Percentiles rank a stretch among this genome's conserved stretches.
phyloP scores from a whole-genome alignment of 2,888 invertebrate species.

The Cepaea hortensis region DNA sequence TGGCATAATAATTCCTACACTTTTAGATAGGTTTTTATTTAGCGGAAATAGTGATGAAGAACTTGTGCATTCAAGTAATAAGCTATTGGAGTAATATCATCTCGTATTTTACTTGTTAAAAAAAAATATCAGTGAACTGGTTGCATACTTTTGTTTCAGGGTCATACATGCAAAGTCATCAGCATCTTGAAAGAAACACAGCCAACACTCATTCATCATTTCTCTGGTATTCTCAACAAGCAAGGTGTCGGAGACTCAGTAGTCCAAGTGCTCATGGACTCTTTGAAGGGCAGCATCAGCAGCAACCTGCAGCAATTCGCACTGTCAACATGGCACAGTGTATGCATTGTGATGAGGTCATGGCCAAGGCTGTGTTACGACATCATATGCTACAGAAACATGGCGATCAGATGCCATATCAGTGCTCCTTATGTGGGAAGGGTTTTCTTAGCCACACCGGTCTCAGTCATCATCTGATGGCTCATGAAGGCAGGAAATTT shows the following conservation, averaged over 20 bases:
- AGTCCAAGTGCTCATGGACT: not conserved
- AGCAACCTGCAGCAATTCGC: not conserved
- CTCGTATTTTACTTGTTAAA: too few species aligned
- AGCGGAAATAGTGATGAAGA: too few species aligned
- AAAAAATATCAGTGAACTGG: constrained; percentile 15
- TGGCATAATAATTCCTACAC: too few species aligned
- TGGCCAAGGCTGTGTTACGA: not conserved
- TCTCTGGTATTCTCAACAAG: constrained; percentile 8
- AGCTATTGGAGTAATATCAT: too few species aligned
- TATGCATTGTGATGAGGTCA: constrained; percentile 21
- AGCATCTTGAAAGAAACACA: not conserved
- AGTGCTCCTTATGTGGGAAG: constrained; percentile 39
- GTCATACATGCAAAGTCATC: not conserved
- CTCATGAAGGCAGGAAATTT: constrained; percentile 46
- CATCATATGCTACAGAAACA: constrained; percentile 34
- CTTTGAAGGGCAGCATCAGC: not conserved
- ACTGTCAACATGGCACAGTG: constrained; percentile 18
- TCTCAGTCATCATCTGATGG: constrained; percentile 36
- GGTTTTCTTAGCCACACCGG: constrained; percentile 34
- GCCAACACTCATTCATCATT: not conserved
- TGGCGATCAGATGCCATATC: constrained; percentile 41
- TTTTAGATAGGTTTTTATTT: too few species aligned
- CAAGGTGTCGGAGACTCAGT: not conserved
- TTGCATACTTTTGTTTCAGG: constrained; percentile 20
- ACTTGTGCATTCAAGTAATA: too few species aligned